Evolutionary conservation across 2,888 invertebrate genomes (phyloP).

Genomic region (Acrobasis repandana): DNA sequence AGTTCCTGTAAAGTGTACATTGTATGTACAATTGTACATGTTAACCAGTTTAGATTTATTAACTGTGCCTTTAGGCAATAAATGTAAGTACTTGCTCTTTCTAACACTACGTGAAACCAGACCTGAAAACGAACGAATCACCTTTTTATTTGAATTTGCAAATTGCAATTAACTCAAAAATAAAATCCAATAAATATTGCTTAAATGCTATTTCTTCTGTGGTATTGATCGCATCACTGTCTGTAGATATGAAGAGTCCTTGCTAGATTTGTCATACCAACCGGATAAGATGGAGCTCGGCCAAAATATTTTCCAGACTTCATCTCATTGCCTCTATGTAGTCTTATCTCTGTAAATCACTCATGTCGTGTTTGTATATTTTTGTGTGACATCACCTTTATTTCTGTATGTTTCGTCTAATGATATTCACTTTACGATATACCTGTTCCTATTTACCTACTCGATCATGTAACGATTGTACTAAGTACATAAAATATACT

Average conservation of each 20-base stretch:
- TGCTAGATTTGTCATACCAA: conserved; percentile 2
- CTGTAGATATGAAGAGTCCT: conserved; percentile 4
- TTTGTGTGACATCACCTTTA: background rate
- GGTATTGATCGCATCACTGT: background rate
- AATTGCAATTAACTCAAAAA: no score
- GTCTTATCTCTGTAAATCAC: conserved; percentile 11
- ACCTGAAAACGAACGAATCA: no score
- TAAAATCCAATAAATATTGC: no score
- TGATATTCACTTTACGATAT: background rate
- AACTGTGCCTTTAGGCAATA: no score
- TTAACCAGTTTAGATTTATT: no score
- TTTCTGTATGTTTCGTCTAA: background rate
- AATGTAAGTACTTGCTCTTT: no score
- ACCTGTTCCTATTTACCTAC: background rate
- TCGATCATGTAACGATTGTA: no score
- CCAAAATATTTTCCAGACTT: conserved; percentile 16
- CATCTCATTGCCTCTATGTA: background rate
- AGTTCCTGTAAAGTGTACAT: no score
- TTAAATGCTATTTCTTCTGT: background rate
- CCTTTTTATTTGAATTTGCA: no score
- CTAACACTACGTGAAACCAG: no score
- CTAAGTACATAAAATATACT: no score
- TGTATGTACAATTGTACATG: no score
- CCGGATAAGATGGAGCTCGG: conserved; percentile 10
- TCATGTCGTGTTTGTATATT: background rate